These are phyloP conservation scores for Clarias batrachus DNA, from an alignment of 2,113 vertebrate genomes.

Conservation along the genomic window DNA sequence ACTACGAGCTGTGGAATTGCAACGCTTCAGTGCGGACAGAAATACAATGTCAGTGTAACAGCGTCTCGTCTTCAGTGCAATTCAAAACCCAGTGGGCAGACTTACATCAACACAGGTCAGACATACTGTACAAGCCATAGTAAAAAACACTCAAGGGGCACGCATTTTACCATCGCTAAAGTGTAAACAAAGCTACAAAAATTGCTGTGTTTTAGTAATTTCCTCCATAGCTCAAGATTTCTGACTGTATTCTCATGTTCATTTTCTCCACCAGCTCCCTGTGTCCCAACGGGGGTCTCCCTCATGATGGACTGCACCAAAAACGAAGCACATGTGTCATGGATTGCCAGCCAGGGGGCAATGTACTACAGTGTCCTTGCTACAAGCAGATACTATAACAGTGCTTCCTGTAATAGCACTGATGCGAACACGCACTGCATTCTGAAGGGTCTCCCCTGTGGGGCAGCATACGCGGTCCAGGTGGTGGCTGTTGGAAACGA, in stretches of 20 bases:
- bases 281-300: conserved; percentile 65
- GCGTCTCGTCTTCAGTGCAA: conserved; percentile 62
- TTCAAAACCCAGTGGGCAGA: conserved; percentile 62
- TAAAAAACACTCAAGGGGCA: background rate
- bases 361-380: conserved; percentile 59
- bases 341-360: conserved; percentile 67
- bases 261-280: conserved; percentile 65
- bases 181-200: background rate
- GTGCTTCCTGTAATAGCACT: conserved; percentile 54
- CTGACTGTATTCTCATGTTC: background rate
- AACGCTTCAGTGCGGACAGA: conserved; percentile 65
- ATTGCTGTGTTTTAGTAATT: background rate
- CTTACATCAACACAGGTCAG: conserved; percentile 67
- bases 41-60: conserved; percentile 65
- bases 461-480: conserved; percentile 62
- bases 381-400: conserved; percentile 35
- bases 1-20: conserved; percentile 63
- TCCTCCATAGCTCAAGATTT: background rate
- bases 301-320: conserved; percentile 61
- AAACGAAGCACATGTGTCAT: conserved; percentile 64
- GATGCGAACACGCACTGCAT: conserved; percentile 46
- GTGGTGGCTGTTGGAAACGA: conserved; percentile 64
- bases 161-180: background rate
- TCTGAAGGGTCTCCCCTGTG: conserved; percentile 67
- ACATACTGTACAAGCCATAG: background rate